phyloP scores from a whole-genome alignment of 1,140 invertebrate species.

The Cataglyphis hispanica region DNA sequence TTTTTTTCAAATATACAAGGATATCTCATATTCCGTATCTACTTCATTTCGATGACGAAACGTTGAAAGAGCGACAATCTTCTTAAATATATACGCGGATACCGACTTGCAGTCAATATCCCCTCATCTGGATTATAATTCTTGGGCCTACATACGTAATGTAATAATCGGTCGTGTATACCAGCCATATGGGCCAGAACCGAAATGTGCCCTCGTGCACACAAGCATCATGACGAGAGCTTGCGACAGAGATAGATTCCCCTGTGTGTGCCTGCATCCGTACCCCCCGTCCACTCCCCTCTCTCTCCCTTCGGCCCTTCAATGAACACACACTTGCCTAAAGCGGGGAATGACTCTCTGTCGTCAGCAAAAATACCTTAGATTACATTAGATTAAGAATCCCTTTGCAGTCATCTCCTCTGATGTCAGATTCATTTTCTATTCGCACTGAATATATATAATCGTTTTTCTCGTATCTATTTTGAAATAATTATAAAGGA shows the following conservation, averaged over 20 bases:
- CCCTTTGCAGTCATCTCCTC: background rate
- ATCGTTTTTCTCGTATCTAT: background rate
- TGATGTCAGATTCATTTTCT: constrained; percentile 9
- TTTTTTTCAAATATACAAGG: background rate
- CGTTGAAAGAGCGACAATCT: background rate
- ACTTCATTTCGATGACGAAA: background rate
- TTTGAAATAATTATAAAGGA: background rate
- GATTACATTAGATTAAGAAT: constrained; percentile 52
- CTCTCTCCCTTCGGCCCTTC: background rate
- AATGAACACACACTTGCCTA: constrained; percentile 29
- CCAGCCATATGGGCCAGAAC: constrained; percentile 82
- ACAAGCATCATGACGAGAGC: constrained; percentile 34
- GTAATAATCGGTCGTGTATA: constrained; percentile 86
- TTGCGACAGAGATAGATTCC: constrained; percentile 29
- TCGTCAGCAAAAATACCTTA: constrained; percentile 30
- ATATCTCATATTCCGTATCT: background rate
- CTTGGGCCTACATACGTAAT: constrained; percentile 84
- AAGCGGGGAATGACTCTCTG: constrained; percentile 36
- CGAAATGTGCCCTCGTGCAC: constrained; percentile 70
- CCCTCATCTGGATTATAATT: constrained; percentile 81
- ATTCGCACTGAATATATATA: background rate
- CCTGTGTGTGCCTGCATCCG: background rate
- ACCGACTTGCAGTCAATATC: constrained; percentile 4
- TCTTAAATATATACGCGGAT: background rate
- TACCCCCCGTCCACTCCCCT: background rate